A percentile compares a stretch with the other conserved stretches of the same genome.
These are phyloP conservation scores for Gallirallus australis DNA, from an alignment of 2,797 vertebrate genomes.

Conservation along the genomic window DNA sequence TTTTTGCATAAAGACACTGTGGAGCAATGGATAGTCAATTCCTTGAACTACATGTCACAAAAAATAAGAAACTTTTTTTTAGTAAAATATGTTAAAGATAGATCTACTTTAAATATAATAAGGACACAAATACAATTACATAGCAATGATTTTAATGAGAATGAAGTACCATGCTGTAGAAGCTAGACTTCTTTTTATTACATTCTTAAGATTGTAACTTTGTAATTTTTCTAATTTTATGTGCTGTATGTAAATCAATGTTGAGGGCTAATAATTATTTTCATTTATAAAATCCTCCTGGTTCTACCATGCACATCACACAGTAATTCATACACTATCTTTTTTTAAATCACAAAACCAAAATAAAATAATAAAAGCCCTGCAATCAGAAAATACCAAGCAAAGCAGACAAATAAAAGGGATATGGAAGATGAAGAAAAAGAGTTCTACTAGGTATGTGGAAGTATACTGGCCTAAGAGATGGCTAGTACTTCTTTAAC, in stretches of 20 bases:
- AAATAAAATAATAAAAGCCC: background rate
- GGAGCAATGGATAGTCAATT: background rate
- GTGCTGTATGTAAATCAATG: background rate
- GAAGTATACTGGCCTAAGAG: background rate
- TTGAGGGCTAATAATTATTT: background rate
- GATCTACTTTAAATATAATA: slow-evolving; percentile 21
- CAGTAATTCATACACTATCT: background rate
- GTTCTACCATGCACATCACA: background rate
- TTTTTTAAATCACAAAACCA: background rate
- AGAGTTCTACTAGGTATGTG: background rate
- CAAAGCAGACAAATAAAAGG: background rate
- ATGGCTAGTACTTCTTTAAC: background rate
- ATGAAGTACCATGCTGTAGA: background rate
- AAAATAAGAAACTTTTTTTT: background rate
- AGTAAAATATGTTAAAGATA: background rate
- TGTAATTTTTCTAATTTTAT: background rate
- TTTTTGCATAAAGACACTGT: background rate
- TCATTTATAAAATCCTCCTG: background rate
- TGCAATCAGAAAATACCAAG: background rate
- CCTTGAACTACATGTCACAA: slow-evolving; percentile 4
- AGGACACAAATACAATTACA: slow-evolving; percentile 10
- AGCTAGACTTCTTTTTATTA: slow-evolving; percentile 28
- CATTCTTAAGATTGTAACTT: background rate
- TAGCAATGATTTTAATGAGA: slow-evolving; percentile 32
- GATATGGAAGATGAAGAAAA: background rate